phyloP scores from a whole-genome alignment of 2,113 vertebrate genomes.

The Neomonachus schauinslandi region DNA sequence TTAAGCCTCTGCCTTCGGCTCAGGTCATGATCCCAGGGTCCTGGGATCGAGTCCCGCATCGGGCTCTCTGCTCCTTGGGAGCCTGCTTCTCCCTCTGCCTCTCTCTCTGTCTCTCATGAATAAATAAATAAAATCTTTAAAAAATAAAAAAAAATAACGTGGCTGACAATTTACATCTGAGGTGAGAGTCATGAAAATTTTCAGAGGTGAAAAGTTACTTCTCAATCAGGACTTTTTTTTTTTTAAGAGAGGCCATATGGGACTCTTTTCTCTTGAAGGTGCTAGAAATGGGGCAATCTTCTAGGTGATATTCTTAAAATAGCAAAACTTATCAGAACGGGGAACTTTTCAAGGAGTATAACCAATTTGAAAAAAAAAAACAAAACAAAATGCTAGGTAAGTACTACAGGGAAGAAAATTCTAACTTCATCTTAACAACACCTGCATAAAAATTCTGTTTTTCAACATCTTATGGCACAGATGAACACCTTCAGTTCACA shows the following conservation, averaged over 20 bases:
- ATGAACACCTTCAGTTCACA: background rate
- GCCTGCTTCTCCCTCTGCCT: too few species aligned
- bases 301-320: constrained; percentile 35
- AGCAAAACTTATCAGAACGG: constrained; percentile 26
- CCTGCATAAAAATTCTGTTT: background rate
- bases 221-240: background rate
- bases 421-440: background rate
- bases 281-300: background rate
- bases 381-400: background rate
- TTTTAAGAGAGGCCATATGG: background rate
- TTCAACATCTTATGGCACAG: background rate
- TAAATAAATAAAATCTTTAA: too few species aligned
- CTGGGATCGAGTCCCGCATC: too few species aligned
- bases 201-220: background rate
- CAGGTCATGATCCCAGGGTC: too few species aligned
- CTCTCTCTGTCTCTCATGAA: too few species aligned
- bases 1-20: too few species aligned
- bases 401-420: background rate
- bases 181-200: background rate
- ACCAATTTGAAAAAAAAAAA: background rate
- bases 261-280: background rate
- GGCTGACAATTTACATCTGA: background rate
- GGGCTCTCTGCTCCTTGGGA: too few species aligned
- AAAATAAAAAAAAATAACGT: too few species aligned
- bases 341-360: background rate